A percentile compares a stretch with the other conserved stretches of the same genome.
Conservation (phyloP, 2,888 invertebrate species). For the Caenorhabditis parvicauda region DNA sequence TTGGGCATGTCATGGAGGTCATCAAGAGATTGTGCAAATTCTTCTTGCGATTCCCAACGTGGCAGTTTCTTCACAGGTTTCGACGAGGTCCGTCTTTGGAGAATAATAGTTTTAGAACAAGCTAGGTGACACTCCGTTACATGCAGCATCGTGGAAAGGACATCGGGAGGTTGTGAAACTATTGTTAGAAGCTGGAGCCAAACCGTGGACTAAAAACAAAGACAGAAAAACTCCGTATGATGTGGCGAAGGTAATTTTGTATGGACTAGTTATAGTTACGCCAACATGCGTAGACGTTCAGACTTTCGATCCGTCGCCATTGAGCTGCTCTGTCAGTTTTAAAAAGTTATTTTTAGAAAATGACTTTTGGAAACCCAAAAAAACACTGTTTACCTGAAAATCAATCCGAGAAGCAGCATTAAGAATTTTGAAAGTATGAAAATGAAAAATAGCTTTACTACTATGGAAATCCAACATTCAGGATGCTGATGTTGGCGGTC, state of each 20-base stretch:
- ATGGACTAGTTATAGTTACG: constrained; percentile 37
- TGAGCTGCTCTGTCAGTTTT: too few relatives aligned
- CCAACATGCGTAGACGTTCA: not conserved
- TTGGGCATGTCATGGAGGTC: constrained; percentile 73
- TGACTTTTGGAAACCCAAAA: not conserved
- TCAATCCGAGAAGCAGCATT: too few relatives aligned
- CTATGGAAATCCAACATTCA: not conserved
- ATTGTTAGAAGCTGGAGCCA: constrained; percentile 68
- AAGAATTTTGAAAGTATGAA: too few relatives aligned
- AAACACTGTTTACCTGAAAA: not conserved
- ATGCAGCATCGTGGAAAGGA: constrained; percentile 71
- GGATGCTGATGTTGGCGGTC: constrained; percentile 41
- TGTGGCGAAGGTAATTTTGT: constrained; percentile 68
- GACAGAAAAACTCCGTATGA: constrained; percentile 68
- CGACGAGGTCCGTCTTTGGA: not conserved
- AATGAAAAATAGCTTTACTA: not conserved
- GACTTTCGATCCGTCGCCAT: not conserved
- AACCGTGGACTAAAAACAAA: constrained; percentile 67
- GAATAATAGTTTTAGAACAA: constrained; percentile 68
- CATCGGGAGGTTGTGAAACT: constrained; percentile 68
- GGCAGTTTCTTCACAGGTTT: constrained; percentile 66
- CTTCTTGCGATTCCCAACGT: constrained; percentile 67
- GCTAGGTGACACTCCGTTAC: constrained; percentile 72
- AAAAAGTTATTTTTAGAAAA: not conserved
- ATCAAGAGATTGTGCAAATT: constrained; percentile 68